These are phyloP conservation scores for Eudyptes chrysolophus DNA, from an alignment of 2,113 vertebrate genomes.

Conservation along the genomic window DNA sequence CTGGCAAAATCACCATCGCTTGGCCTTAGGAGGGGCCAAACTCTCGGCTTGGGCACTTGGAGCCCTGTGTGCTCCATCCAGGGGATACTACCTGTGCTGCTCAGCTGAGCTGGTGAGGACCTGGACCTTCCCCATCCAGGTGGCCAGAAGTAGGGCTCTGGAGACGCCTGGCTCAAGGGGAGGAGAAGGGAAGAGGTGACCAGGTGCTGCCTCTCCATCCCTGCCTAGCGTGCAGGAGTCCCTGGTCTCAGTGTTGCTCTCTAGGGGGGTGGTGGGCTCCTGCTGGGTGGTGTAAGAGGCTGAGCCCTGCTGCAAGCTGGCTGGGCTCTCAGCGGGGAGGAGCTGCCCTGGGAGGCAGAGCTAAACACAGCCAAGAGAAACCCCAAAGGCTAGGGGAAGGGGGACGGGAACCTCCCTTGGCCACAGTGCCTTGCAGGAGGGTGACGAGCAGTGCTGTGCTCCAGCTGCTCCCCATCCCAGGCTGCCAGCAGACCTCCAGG, in stretches of 20 bases:
- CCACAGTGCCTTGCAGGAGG: not conserved
- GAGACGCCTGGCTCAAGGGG: not conserved
- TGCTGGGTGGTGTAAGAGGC: not conserved
- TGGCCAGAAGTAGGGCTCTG: not conserved
- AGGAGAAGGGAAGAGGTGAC: not conserved
- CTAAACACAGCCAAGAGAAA: not conserved
- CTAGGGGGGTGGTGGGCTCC: fast-evolving
- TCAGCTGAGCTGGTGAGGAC: not conserved
- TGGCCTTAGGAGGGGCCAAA: not conserved
- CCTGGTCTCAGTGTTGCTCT: not conserved
- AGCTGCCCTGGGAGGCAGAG: not conserved
- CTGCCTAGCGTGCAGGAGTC: not conserved
- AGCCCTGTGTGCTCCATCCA: not conserved
- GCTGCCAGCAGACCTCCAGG: not conserved
- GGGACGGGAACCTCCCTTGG: not conserved
- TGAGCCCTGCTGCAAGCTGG: not conserved
- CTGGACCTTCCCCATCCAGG: not conserved
- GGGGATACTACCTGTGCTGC: not conserved
- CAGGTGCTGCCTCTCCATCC: not conserved
- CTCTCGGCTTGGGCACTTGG: not conserved
- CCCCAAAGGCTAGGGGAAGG: no score
- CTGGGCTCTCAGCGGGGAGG: not conserved
- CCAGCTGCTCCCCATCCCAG: not conserved
- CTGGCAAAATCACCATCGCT: not conserved
- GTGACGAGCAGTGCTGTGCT: not conserved